Base-by-base conservation (phyloP, 2,113 vertebrate species). In the Platichthys stellatus region DNA sequence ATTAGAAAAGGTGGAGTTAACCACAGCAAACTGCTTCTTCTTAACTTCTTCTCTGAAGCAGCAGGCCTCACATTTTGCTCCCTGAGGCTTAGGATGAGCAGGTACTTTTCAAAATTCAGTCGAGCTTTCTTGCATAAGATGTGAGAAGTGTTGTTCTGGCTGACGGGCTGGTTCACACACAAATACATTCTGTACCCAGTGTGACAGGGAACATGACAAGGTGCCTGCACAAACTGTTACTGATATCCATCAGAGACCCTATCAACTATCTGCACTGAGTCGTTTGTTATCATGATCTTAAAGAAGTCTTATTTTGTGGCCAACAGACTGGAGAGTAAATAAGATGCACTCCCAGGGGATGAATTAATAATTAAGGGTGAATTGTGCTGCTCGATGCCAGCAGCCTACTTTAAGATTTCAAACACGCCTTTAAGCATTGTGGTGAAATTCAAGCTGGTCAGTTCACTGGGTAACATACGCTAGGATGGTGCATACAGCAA, bases 331-430 rank as follows among this genome's bases (percentile, higher is more conserved):
- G 56, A 58, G 54, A 84, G 68, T 78, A 76, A 67, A 88, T 69
- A 76, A 68, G 84, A 80, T 51, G 2, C 54, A 49, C 21, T 78
- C 76, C 56, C 18, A 7, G 5, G 26, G 8, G 69, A 72, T 23
- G 60, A 67, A 69, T 86, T 47, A 79, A 86, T 83, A 88, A 88
- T 87, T 76, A 69, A 84, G 35, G 49, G 23, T 31, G 57, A 59
- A 45, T 4, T 62, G 72, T 59, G 45, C 23, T 49, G 43, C 72
- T 26, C 60, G 3, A 64, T 75, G 76, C 77, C 72, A 81, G 73
- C 38, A 85, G 71, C 63, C 67, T 67, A 72, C 60, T 80, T 83
- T 56, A 63, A 21, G 66, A 76, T 78, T 81, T 79, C 54, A 72
- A 56, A 69, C 49, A 71, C 56, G 64, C 70, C 24, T 71, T 66